Base-by-base conservation (phyloP, 2,113 vertebrate species). In the Picathartes gymnocephalus region DNA sequence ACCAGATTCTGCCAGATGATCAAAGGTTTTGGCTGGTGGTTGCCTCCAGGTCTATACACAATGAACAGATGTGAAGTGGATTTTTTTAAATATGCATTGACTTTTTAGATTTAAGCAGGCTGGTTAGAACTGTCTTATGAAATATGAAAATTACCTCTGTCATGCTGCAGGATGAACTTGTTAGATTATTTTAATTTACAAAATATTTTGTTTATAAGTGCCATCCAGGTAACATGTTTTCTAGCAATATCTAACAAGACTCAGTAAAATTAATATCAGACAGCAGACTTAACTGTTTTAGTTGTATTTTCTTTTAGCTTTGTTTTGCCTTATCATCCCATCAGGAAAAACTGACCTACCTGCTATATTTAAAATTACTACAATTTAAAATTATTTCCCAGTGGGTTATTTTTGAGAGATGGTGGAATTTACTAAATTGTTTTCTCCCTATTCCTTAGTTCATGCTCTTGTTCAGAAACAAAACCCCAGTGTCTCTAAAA, bases 21-120 rank as follows among this genome's bases (percentile, higher is more conserved):
- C 90, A 96, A 96, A 95, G 92, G 79, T 88, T 89, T 94, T 86
- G 61, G 7, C 33, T 94, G 72, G 44, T 90, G 47, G 18, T 86
- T 96, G 92, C 90, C 94, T 93, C 51, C 50, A 90, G 94, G 76
- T 82, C 30, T 61, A 23, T 83, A 79, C 40, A 81, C 86, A 88
- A 81, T 39, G 64, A 96, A 90, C 94, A 94, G 93, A 92, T 96
- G 90, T 64, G 64, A 90, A 82, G 28, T 69, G 58, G 73, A 25
- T 78, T 71, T 95, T 94, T 83, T 13, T 11, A 88, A 96, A 81
- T 78, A 88, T 44, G 48, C 47, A 22, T 48, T 48, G 72, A 45
- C 33, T 78, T 90, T 85, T 80, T 60, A 73, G 84, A 94, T 51
- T 79, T 85, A 73, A 88, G 62, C 57, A 94, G 47, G 15, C n/a